Evolutionary conservation across 2,888 invertebrate genomes (phyloP).

Genomic region (Drosophila atripex): DNA sequence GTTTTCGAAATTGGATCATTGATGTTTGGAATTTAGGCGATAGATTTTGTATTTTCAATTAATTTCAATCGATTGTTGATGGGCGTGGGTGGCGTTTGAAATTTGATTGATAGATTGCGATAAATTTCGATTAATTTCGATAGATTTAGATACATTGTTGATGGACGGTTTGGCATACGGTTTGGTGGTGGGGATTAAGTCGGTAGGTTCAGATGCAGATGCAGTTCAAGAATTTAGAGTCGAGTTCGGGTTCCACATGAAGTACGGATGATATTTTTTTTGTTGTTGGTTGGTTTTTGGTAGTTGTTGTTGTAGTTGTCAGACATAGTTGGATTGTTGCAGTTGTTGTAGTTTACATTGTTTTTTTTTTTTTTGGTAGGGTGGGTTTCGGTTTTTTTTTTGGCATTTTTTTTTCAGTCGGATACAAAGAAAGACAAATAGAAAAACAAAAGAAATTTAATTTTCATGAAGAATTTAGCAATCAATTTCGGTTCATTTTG

Average conservation of each 20-base stretch:
- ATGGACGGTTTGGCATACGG: slow-evolving; percentile 45
- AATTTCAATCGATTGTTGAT: slow-evolving; percentile 5
- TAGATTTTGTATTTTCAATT: slow-evolving; percentile 8
- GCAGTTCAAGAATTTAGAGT: slow-evolving; percentile 67
- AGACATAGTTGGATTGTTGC: slow-evolving; percentile 32
- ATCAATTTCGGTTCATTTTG: slow-evolving; percentile 47
- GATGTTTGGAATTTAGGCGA: slow-evolving; percentile 9
- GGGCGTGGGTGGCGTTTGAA: slow-evolving; percentile 27
- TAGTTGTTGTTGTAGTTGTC: slow-evolving; percentile 54
- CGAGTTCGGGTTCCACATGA: slow-evolving; percentile 56
- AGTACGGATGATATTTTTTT: slow-evolving; percentile 58
- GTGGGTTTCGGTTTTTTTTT: slow-evolving; percentile 57
- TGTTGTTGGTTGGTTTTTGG: slow-evolving; percentile 40
- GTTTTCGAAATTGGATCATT: slow-evolving; percentile 2
- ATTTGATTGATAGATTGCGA: slow-evolving; percentile 18
- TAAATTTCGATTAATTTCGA: slow-evolving; percentile 6
- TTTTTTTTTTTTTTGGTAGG: slow-evolving; percentile 46
- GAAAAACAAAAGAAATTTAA: slow-evolving; percentile 58
- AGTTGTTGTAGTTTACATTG: slow-evolving; percentile 45
- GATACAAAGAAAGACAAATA: slow-evolving; percentile 56
- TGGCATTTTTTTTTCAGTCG: slow-evolving; percentile 40
- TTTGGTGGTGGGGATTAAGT: slow-evolving; percentile 22
- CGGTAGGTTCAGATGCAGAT: slow-evolving; percentile 58
- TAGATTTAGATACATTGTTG: slow-evolving; percentile 20
- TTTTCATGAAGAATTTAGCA: slow-evolving; percentile 62